Evolutionary conservation across 2,113 vertebrate genomes (phyloP).

Genomic region (Psammodynastes pulverulentus): DNA sequence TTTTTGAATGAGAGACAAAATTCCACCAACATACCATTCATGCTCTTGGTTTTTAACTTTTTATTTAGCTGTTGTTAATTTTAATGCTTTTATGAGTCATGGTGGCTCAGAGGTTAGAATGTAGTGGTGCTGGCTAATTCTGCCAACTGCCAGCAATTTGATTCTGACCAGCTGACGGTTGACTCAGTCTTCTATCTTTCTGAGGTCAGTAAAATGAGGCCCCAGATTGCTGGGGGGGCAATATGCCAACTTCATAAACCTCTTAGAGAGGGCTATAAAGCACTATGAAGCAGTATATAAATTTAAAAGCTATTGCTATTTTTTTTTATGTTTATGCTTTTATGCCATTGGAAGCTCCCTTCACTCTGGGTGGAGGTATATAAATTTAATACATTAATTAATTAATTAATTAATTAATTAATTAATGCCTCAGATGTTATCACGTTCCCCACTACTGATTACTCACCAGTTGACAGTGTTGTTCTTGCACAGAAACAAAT

Average conservation of each 20-base stretch:
- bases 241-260: not conserved
- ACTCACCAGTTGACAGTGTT: constrained; percentile 23
- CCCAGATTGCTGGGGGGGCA: not conserved
- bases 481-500: constrained; percentile 25
- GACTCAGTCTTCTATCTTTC: not conserved
- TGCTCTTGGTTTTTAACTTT: not conserved
- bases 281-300: not conserved
- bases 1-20: not conserved
- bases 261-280: not conserved
- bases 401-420: not conserved
- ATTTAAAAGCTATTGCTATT: not conserved
- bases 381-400: not conserved
- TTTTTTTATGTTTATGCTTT: not conserved
- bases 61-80: not conserved
- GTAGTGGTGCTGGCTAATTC: not conserved
- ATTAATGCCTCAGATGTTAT: not conserved
- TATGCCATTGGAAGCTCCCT: not conserved
- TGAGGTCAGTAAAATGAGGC: not conserved
- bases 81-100: not conserved
- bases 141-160: not conserved
- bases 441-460: not conserved
- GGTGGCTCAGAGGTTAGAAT: not conserved
- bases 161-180: not conserved
- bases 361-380: not conserved
- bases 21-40: not conserved